A percentile compares a stretch with the other conserved stretches of the same genome.
Evolutionary conservation across 2,888 invertebrate species (phyloP).

Genomic region (Melieria picta): DNA sequence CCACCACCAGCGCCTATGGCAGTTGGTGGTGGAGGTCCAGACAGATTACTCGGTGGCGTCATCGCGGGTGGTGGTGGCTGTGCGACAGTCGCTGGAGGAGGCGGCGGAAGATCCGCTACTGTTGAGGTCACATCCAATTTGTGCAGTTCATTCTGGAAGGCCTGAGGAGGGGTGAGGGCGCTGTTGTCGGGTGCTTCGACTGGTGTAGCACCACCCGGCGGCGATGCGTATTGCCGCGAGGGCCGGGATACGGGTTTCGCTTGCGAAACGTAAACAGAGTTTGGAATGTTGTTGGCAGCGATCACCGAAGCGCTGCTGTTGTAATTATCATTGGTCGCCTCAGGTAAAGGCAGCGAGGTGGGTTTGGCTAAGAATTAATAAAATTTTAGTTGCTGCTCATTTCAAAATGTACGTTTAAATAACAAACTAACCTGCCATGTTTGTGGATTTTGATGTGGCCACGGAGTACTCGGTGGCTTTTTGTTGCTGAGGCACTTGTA

Average conservation of each 20-base stretch:
- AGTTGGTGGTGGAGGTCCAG: constrained; percentile 44
- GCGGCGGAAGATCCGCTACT: constrained; percentile 32
- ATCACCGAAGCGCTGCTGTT: constrained; percentile 33
- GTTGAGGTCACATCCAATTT: background rate
- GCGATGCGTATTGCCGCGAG: constrained; percentile 53
- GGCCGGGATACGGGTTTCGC: constrained; percentile 56
- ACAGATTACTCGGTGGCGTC: constrained; percentile 46
- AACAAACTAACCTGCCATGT: background rate
- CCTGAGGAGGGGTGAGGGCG: constrained; percentile 45
- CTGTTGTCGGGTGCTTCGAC: constrained; percentile 36
- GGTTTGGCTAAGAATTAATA: constrained; percentile 11
- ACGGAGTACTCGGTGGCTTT: constrained; percentile 29
- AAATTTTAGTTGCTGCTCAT: no score
- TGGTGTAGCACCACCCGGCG: constrained; percentile 45
- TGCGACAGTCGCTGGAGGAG: constrained; percentile 28
- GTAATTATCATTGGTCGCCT: constrained; percentile 42
- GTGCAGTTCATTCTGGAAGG: constrained; percentile 41
- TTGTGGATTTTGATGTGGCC: constrained; percentile 7
- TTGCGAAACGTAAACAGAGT: constrained; percentile 55
- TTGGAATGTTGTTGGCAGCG: constrained; percentile 48
- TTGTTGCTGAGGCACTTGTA: constrained; percentile 30
- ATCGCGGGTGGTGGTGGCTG: constrained; percentile 43
- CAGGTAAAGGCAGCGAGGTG: constrained; percentile 26
- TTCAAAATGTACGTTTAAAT: no score
- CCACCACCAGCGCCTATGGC: constrained; percentile 36